These are phyloP conservation scores for Pangasianodon gigas DNA, from an alignment of 2,113 vertebrate species.

Conservation along the genomic window DNA sequence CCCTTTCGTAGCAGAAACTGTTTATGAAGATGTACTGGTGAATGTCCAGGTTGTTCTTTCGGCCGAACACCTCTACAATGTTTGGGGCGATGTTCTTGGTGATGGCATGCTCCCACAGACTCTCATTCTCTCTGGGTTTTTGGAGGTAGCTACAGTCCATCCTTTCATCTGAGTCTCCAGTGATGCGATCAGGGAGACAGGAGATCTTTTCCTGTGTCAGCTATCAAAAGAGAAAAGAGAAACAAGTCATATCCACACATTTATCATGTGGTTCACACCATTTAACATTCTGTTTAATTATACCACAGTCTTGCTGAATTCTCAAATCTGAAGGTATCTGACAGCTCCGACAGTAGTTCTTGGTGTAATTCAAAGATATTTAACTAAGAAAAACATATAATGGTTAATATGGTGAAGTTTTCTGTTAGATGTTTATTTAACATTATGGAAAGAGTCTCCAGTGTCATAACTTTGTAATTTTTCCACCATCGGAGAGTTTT, in stretches of 20 bases:
- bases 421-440: neutral
- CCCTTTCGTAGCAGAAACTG: constrained; percentile 86
- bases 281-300: neutral
- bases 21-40: constrained; percentile 89
- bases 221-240: constrained; percentile 61
- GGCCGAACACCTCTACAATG: constrained; percentile 72
- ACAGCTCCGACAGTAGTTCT: neutral
- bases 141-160: constrained; percentile 75
- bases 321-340: neutral
- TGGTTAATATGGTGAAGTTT: neutral
- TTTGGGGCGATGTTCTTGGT: constrained; percentile 52
- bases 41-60: constrained; percentile 83
- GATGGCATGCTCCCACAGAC: constrained; percentile 47
- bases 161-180: constrained; percentile 61
- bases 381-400: neutral
- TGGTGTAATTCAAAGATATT: neutral
- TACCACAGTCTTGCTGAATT: neutral
- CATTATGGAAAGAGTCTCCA: neutral
- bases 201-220: constrained; percentile 90
- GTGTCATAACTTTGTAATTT: neutral
- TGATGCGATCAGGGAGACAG: constrained; percentile 81
- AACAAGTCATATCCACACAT: neutral
- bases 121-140: constrained; percentile 56
- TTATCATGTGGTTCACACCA: neutral
- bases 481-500: neutral